A percentile compares a stretch with the other conserved stretches of the same genome.
Conservation (phyloP, 2,113 vertebrate genomes). For the Poeciliopsis prolifica region DNA sequence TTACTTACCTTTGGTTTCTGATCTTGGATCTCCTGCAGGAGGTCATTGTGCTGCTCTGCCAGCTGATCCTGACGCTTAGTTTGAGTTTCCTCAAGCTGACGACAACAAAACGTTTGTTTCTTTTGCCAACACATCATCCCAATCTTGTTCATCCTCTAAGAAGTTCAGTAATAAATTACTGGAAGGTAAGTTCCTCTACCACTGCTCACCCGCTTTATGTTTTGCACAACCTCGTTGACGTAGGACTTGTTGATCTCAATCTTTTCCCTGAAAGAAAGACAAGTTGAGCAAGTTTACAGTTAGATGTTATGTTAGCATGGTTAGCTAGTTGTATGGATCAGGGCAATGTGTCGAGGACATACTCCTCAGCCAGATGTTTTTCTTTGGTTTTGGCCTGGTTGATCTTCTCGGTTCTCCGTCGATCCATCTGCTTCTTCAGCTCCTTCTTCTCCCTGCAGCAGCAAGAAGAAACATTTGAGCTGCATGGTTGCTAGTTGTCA, state of each 20-base stretch:
- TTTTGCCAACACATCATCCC: neutral
- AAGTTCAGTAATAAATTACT: neutral
- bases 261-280: constrained; percentile 87
- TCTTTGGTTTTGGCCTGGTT: constrained; percentile 97
- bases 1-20: constrained; percentile 92
- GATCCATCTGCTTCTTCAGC: constrained; percentile 97
- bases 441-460: constrained; percentile 94
- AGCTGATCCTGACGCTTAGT: constrained; percentile 94
- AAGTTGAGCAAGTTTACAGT: neutral
- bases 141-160: neutral
- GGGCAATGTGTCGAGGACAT: constrained; percentile 17
- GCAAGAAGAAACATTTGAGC: constrained; percentile 11
- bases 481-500: no score
- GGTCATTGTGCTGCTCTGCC: constrained; percentile 91
- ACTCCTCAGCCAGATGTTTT: constrained; percentile 98
- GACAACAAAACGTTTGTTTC: neutral
- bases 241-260: constrained; percentile 97
- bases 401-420: constrained; percentile 96
- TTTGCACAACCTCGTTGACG: constrained; percentile 97
- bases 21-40: constrained; percentile 93
- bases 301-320: neutral
- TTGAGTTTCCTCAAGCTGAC: constrained; percentile 95
- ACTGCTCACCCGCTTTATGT: constrained; percentile 91
- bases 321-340: constrained; percentile 6
- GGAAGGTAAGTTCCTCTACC: constrained; percentile 1